Evolutionary conservation across 2,113 vertebrate species (phyloP).

Genomic region (Austrofundulus limnaeus): DNA sequence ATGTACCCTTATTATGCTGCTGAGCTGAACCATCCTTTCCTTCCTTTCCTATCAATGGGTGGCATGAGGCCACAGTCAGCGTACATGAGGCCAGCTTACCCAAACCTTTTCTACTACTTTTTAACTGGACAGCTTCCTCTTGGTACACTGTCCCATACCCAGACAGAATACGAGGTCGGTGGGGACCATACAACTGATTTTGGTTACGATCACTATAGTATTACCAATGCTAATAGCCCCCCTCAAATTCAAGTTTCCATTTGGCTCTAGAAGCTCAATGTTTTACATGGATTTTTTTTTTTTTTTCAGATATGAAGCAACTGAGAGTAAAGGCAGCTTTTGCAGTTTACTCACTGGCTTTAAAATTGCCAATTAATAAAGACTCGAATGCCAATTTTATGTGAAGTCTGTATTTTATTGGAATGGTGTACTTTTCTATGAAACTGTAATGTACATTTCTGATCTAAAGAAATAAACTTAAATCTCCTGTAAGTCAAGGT

Average conservation of each 20-base stretch:
- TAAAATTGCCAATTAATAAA: conserved; percentile 15
- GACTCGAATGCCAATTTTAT: neutral
- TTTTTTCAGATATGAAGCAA: neutral
- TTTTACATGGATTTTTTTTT: neutral
- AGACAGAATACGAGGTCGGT: neutral
- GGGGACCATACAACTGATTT: conserved; percentile 8
- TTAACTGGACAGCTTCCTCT: conserved; percentile 26
- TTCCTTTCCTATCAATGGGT: neutral
- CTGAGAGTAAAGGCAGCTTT: neutral
- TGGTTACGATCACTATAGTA: neutral
- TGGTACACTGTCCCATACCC: neutral
- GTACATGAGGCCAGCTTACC: fast-evolving
- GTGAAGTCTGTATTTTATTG: too few species aligned
- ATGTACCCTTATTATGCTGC: neutral
- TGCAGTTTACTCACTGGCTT: conserved; percentile 1
- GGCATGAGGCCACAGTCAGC: neutral
- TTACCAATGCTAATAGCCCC: neutral
- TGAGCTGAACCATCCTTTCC: neutral
- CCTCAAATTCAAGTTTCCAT: neutral
- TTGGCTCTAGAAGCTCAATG: neutral
- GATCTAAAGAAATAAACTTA: too few species aligned
- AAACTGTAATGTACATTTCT: too few species aligned
- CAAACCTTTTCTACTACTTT: neutral
- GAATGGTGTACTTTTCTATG: too few species aligned
- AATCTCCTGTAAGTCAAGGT: too few species aligned